phyloP scores from a whole-genome alignment of 2,888 invertebrate genomes.

The Leptothorax acervorum region DNA sequence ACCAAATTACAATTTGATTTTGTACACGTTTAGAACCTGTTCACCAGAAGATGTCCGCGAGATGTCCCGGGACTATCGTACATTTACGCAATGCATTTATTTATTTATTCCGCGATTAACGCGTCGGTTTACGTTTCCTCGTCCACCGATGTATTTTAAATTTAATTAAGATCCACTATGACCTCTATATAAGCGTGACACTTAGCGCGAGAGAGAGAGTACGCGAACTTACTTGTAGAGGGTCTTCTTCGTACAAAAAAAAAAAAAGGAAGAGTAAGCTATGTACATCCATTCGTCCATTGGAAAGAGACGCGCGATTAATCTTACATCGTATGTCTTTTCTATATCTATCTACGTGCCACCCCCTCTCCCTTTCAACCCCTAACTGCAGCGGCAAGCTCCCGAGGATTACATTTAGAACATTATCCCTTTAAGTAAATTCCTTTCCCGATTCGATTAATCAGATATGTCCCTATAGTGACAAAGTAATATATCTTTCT shows the following conservation, averaged over 20 bases:
- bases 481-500: not conserved
- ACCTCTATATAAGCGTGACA: slow-evolving; percentile 42
- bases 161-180: slow-evolving; percentile 36
- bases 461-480: not conserved
- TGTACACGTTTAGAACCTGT: slow-evolving; percentile 62
- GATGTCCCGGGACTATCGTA: slow-evolving; percentile 7
- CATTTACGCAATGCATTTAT: slow-evolving; percentile 3
- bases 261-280: slow-evolving; percentile 56
- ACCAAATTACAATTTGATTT: slow-evolving; percentile 82
- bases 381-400: slow-evolving; percentile 12
- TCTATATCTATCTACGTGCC: slow-evolving; percentile 22
- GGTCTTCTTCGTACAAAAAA: slow-evolving; percentile 43
- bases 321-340: slow-evolving; percentile 27
- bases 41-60: slow-evolving; percentile 76
- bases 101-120: slow-evolving; percentile 31
- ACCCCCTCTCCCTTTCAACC: not conserved
- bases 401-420: slow-evolving; percentile 13
- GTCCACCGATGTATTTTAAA: not conserved
- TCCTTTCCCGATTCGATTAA: not conserved
- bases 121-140: slow-evolving; percentile 3
- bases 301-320: slow-evolving; percentile 51
- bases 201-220: slow-evolving; percentile 52
- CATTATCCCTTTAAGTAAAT: not conserved
- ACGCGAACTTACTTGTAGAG: slow-evolving; percentile 38
- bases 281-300: slow-evolving; percentile 64